Percentiles rank a stretch among this genome's conserved stretches.
Evolutionary conservation across 1,140 invertebrate species (phyloP).

Genomic region (Leptestheria dahalacensis): DNA sequence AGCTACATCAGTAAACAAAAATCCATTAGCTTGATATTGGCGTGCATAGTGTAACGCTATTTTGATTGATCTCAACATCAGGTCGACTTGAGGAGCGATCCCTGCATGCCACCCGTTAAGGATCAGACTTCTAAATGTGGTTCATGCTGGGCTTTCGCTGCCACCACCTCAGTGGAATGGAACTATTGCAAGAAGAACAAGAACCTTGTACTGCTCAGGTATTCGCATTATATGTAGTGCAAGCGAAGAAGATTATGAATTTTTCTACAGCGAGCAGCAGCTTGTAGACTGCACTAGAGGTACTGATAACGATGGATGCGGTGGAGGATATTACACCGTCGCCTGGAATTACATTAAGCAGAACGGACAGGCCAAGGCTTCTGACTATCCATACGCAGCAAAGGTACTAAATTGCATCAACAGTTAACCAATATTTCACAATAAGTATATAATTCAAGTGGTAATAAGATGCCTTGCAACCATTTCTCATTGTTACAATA

Average conservation of each 20-base stretch:
- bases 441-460: no score
- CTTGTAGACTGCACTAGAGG: constrained; percentile 8
- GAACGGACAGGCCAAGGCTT: background rate
- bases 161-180: constrained; percentile 1
- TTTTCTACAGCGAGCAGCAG: constrained; percentile 3
- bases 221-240: background rate
- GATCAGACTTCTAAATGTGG: no score
- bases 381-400: background rate
- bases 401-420: no score
- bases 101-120: no score
- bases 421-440: no score
- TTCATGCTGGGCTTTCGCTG: constrained; percentile 11
- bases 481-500: no score
- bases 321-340: background rate
- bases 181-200: constrained; percentile 5
- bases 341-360: background rate
- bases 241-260: background rate
- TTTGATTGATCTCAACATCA: no score
- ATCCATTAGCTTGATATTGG: no score
- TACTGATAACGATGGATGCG: background rate
- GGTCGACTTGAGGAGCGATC: no score
- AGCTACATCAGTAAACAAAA: no score
- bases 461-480: no score
- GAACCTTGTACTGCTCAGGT: background rate
- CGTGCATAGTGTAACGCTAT: no score